Conservation (phyloP, 2,888 invertebrate species). For the Apoda limacodes region DNA sequence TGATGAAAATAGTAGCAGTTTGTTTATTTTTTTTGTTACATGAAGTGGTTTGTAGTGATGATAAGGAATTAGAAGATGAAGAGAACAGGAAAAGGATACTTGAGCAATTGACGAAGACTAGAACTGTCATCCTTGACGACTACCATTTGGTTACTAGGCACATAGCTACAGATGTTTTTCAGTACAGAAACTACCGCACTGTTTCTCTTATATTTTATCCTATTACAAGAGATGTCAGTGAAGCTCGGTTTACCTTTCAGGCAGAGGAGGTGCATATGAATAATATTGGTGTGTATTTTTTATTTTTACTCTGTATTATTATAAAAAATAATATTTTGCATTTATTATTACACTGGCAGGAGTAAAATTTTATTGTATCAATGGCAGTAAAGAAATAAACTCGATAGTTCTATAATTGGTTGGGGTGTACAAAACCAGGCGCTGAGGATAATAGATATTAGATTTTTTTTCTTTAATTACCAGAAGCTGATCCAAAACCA, state of each 20-base stretch:
- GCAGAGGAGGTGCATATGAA: slow-evolving; percentile 62
- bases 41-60: too few relatives aligned
- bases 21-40: slow-evolving; percentile 31
- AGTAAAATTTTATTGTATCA: too few relatives aligned
- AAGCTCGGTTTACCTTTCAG: slow-evolving; percentile 59
- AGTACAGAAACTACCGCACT: slow-evolving; percentile 57
- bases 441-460: too few relatives aligned
- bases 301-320: too few relatives aligned
- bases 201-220: slow-evolving; percentile 58
- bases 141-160: slow-evolving; percentile 57
- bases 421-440: too few relatives aligned
- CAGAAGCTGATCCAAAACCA: too few relatives aligned
- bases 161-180: slow-evolving; percentile 56
- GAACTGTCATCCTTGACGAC: slow-evolving; percentile 47
- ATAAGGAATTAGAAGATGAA: slow-evolving; percentile 47
- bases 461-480: too few relatives aligned
- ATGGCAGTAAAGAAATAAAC: too few relatives aligned
- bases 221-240: slow-evolving; percentile 46
- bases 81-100: slow-evolving; percentile 45
- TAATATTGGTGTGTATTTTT: slow-evolving; percentile 58
- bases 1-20: slow-evolving; percentile 45
- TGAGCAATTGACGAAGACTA: slow-evolving; percentile 48
- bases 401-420: too few relatives aligned
- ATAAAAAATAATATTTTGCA: too few relatives aligned
- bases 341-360: slow-evolving; percentile 1